Conservation (phyloP, 1,140 invertebrate species). For the Neoseiulus cucumeris region DNA sequence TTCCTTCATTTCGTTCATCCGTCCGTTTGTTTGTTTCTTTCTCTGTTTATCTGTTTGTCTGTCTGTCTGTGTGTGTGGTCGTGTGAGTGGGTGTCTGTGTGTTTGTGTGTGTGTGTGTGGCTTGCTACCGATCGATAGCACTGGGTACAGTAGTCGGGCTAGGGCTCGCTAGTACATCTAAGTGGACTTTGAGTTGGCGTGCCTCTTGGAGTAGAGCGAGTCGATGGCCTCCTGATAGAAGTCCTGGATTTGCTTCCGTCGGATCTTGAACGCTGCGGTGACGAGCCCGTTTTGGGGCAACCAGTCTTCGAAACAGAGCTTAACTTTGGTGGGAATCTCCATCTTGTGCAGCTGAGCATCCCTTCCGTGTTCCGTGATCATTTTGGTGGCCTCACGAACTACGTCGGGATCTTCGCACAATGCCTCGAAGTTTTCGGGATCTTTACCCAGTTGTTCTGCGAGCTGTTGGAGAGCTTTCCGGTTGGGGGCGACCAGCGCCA, state of each 20-base stretch:
- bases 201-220: constrained; percentile 15
- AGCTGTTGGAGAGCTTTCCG: constrained; percentile 40
- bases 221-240: constrained; percentile 16
- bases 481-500: constrained; percentile 79
- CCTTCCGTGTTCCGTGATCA: not conserved
- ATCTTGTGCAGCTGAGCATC: constrained; percentile 16
- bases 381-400: constrained; percentile 15
- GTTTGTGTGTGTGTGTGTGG: too few relatives aligned
- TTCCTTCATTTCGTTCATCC: too few relatives aligned
- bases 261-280: constrained; percentile 31
- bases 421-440: constrained; percentile 26
- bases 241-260: constrained; percentile 13
- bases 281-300: constrained; percentile 32
- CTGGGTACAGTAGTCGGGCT: not conserved
- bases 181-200: constrained; percentile 12
- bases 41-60: too few relatives aligned
- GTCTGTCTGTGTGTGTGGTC: too few relatives aligned
- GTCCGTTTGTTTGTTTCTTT: too few relatives aligned
- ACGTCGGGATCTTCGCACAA: constrained; percentile 22
- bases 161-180: constrained; percentile 15
- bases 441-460: constrained; percentile 41
- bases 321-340: constrained; percentile 30
- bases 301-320: constrained; percentile 28
- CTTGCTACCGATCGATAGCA: too few relatives aligned
- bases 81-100: too few relatives aligned